Percentiles rank a stretch among this genome's conserved stretches.
phyloP scores from a whole-genome alignment of 2,888 invertebrate genomes.

The Maniola hyperantus region DNA sequence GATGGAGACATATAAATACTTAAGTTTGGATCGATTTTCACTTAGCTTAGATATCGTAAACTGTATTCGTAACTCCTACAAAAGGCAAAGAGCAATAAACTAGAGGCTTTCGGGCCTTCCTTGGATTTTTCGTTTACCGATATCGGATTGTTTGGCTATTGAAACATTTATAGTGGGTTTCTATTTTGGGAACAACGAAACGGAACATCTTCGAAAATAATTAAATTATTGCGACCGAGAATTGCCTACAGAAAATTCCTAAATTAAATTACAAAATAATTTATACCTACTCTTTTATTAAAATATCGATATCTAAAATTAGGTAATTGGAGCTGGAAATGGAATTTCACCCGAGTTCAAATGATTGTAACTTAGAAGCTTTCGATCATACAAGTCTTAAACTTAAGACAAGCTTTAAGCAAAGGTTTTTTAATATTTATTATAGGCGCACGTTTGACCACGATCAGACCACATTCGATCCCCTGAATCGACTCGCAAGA shows the following conservation, averaged over 20 bases:
- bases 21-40: constrained; percentile 6
- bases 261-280: neutral
- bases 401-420: no score
- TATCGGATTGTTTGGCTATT: constrained; percentile 29
- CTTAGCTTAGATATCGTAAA: constrained; percentile 17
- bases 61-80: constrained; percentile 12
- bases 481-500: neutral
- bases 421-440: no score
- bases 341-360: no score
- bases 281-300: neutral
- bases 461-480: no score
- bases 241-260: neutral
- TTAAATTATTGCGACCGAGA: neutral
- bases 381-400: no score
- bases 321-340: no score
- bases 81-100: constrained; percentile 29
- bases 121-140: constrained; percentile 20
- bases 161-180: constrained; percentile 11
- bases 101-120: constrained; percentile 16
- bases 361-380: no score
- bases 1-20: constrained; percentile 2
- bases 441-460: no score
- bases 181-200: constrained; percentile 3
- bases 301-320: no score
- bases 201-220: neutral